Conservation (phyloP, 1,140 invertebrate species). For the Anastrepha obliqua region DNA sequence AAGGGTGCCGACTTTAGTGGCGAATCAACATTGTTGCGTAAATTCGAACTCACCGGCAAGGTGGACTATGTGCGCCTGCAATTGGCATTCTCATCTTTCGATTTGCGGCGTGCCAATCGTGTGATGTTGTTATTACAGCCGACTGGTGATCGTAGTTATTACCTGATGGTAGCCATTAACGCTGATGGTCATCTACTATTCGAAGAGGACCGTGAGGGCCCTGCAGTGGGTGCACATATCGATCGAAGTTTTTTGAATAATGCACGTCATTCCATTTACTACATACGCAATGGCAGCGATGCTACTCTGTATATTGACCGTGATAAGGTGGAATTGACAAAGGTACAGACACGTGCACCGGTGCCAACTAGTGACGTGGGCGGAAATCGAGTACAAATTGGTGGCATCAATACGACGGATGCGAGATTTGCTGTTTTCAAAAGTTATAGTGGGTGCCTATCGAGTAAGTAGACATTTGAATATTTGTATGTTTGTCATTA, state of each 20-base stretch:
- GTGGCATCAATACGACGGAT: constrained; percentile 89
- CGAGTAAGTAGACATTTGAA: constrained; percentile 80
- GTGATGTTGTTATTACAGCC: constrained; percentile 86
- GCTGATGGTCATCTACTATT: constrained; percentile 88
- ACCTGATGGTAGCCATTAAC: constrained; percentile 86
- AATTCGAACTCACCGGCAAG: constrained; percentile 82
- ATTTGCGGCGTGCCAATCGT: constrained; percentile 83
- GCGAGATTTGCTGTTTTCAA: constrained; percentile 86
- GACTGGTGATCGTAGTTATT: constrained; percentile 88
- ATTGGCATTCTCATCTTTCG: constrained; percentile 87
- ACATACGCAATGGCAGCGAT: constrained; percentile 82
- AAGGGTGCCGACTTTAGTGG: constrained; percentile 92
- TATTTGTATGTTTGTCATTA: background rate
- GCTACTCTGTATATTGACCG: constrained; percentile 85
- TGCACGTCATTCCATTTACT: constrained; percentile 90
- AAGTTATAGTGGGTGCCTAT: constrained; percentile 91
- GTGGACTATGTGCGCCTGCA: constrained; percentile 85
- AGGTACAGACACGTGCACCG: constrained; percentile 80
- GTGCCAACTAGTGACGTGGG: constrained; percentile 80
- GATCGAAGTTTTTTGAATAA: constrained; percentile 87
- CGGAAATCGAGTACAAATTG: constrained; percentile 87
- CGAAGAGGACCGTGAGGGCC: constrained; percentile 86
- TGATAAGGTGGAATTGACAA: constrained; percentile 81
- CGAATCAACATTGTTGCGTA: constrained; percentile 85
- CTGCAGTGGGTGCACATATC: constrained; percentile 81